A percentile compares a stretch with the other conserved stretches of the same genome.
These are phyloP conservation scores for Myotis findleyi DNA, from an alignment of 2,797 vertebrate species.

Conservation along the genomic window DNA sequence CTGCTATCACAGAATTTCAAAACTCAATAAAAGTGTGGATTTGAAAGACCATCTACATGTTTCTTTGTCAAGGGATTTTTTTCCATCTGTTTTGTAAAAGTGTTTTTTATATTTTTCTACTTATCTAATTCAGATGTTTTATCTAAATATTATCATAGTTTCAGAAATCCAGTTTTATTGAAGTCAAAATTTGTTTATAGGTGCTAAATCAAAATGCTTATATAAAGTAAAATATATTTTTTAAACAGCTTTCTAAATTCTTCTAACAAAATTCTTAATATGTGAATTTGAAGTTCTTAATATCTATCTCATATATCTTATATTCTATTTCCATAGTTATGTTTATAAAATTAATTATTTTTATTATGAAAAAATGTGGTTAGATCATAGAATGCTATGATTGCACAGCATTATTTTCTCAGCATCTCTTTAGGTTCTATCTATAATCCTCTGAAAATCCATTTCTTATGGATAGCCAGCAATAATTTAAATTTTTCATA, in stretches of 20 bases:
- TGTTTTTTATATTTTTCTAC: background rate
- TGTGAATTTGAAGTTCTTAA: background rate
- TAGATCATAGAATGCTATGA: background rate
- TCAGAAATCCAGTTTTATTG: slow-evolving; percentile 54
- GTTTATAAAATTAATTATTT: background rate
- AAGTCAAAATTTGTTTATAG: slow-evolving; percentile 24
- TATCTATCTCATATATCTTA: background rate
- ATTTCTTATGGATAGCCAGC: background rate
- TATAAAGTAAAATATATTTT: slow-evolving; percentile 19
- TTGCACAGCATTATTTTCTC: background rate
- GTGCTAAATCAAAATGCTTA: slow-evolving; percentile 1
- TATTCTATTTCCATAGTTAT: background rate
- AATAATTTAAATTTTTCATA: background rate
- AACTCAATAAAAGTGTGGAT: background rate
- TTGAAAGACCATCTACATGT: background rate
- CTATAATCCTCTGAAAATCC: background rate
- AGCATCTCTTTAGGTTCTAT: background rate
- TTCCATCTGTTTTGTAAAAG: slow-evolving; percentile 4
- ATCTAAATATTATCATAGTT: background rate
- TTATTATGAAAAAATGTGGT: background rate
- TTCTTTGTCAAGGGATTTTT: background rate
- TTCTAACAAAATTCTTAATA: background rate
- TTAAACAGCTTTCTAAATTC: slow-evolving; percentile 1
- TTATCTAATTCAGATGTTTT: slow-evolving; percentile 16
- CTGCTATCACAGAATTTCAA: background rate